Base-by-base conservation (phyloP, 2,888 invertebrate species). In the Andrena bucephala region DNA sequence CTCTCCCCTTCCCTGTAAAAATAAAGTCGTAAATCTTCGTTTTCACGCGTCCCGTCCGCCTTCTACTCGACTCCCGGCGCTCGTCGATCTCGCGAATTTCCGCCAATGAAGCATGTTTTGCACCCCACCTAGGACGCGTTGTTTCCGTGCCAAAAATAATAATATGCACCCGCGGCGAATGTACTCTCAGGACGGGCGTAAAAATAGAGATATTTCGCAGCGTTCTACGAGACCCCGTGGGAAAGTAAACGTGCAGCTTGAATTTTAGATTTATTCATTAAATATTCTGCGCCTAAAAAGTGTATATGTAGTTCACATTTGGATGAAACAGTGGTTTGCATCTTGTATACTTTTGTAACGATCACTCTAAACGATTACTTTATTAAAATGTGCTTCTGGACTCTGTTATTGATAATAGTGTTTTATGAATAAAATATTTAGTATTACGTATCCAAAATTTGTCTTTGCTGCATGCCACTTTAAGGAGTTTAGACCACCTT, bases 11-110 rank as follows among this genome's bases (percentile, higher is more conserved):
- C 54, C 10, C 67, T 72, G 77, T 78, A 82, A 77, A 85, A 85
- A 87, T 85, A 81, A 87, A 83, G 65, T 76, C 77, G 71, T 81
- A 81, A 80, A 81, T 82, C 82, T 81, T 67, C 62, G 74, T 81
- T 81, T 57, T 78, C 74, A 27, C 70, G 48, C 73, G 68, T 59
- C 20, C 20, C 36, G 24, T 13, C 52, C 31, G 50, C 24, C 63
- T 71, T 62, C 16, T 31, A 57, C 13, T 31, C 52, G 24, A 48
- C 31, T 72, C 72, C 63, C 57, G 63, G 54, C 50, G 52, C 29
- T 52, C 66, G 50, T 66, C 65, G 71, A 72, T 65, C 73, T 54
- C 42, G 48, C 57, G 31, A 48, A 79, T 72, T 70, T 62, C 50
- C 72, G 8, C 59, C 65, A 70, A 33, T 6, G 52, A 24, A 20